These are phyloP conservation scores for Sitobion miscanthi DNA, from an alignment of 1,140 invertebrate genomes.

Conservation along the genomic window DNA sequence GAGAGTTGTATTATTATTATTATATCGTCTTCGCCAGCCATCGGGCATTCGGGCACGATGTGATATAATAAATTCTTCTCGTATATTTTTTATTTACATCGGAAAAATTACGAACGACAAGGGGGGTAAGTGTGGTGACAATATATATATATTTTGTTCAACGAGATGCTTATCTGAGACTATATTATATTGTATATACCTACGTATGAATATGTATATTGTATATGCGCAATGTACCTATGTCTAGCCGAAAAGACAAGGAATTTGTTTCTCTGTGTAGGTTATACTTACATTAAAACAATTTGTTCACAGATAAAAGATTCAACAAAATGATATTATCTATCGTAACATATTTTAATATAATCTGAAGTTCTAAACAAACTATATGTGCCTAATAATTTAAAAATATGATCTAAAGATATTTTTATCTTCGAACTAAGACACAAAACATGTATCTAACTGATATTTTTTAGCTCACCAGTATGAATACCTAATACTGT, in stretches of 20 bases:
- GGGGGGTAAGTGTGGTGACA: not conserved
- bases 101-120: constrained; percentile 26
- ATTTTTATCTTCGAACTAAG: not conserved
- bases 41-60: not conserved
- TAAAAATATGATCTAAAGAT: not conserved
- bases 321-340: not conserved
- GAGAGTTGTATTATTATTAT: not conserved
- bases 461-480: not conserved
- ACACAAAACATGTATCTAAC: not conserved
- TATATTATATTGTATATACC: not conserved
- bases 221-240: not conserved
- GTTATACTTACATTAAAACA: not conserved
- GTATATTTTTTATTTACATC: not conserved
- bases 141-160: not conserved
- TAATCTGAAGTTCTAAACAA: not conserved
- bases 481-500: not conserved
- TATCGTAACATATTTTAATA: not conserved
- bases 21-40: not conserved
- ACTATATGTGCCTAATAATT: not conserved
- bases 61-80: not conserved
- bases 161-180: not conserved
- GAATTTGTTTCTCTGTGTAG: too few species aligned
- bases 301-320: not conserved
- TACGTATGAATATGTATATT: not conserved
- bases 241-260: not conserved